Percentiles rank a stretch among this genome's conserved stretches.
Conservation (phyloP, 1,140 invertebrate genomes). For the Eupristina koningsbergeri region DNA sequence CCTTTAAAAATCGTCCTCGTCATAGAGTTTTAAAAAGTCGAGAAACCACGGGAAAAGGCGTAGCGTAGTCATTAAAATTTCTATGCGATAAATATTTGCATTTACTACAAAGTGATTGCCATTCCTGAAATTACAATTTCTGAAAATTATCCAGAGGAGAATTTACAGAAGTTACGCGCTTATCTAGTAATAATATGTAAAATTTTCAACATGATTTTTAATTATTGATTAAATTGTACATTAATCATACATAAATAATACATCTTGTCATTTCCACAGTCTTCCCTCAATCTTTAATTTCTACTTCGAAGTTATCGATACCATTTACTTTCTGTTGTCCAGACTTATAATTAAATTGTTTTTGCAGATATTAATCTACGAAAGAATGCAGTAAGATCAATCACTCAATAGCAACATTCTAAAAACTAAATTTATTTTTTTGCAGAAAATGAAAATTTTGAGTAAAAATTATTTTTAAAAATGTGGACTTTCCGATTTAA, state of each 20-base stretch:
- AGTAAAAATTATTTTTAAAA: neutral
- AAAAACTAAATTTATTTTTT: neutral
- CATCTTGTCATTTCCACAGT: neutral
- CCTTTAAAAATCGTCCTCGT: slow-evolving; percentile 8
- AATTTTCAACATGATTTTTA: too few species aligned
- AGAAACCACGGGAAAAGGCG: neutral
- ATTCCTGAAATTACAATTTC: neutral
- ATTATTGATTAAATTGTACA: too few species aligned
- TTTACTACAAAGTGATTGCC: too few species aligned
- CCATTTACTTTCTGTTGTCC: neutral
- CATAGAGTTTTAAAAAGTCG: neutral
- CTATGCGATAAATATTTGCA: neutral
- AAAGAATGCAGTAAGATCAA: neutral
- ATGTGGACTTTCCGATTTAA: neutral
- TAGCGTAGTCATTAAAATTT: neutral
- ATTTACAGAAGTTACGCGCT: too few species aligned
- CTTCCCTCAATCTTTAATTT: neutral
- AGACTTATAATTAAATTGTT: neutral
- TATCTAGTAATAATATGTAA: too few species aligned
- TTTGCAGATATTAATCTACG: neutral
- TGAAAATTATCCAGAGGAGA: too few species aligned
- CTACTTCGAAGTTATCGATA: neutral
- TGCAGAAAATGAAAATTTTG: neutral
- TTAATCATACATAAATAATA: slow-evolving; percentile 50
- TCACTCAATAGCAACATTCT: neutral